Evolutionary conservation across 1,140 invertebrate species (phyloP).

Genomic region (Agrilus planipennis): DNA sequence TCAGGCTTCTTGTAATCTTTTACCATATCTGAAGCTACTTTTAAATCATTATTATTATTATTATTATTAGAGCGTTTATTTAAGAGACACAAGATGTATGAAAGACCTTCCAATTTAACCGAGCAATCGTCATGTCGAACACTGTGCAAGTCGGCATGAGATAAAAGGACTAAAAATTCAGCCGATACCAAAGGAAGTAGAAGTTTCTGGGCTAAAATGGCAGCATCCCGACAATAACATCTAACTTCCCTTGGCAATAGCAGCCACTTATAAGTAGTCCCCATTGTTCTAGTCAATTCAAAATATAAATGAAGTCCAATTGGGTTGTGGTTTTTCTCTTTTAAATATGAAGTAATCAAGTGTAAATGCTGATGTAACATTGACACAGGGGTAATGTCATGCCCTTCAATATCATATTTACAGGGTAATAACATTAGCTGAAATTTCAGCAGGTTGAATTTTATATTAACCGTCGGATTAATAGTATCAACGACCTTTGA

Average conservation of each 20-base stretch:
- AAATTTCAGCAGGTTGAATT: too few relatives aligned
- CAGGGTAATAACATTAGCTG: too few relatives aligned
- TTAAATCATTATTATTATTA: not conserved
- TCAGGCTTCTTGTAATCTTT: not conserved
- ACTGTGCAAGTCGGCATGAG: conserved; percentile 7
- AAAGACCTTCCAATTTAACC: conserved; percentile 8
- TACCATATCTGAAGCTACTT: not conserved
- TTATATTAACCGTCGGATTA: too few relatives aligned
- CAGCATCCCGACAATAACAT: conserved; percentile 7
- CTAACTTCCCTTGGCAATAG: conserved; percentile 9
- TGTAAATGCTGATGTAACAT: too few relatives aligned
- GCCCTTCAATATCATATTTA: too few relatives aligned
- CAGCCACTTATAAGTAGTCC: conserved; percentile 3
- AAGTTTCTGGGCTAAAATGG: conserved; percentile 7
- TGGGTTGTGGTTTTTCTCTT: too few relatives aligned
- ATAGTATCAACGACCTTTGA: too few relatives aligned
- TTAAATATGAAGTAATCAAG: too few relatives aligned
- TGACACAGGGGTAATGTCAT: too few relatives aligned
- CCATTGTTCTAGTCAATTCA: conserved; percentile 2
- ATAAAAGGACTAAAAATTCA: conserved; percentile 2
- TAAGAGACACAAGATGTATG: conserved; percentile 1
- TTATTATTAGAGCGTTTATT: not conserved
- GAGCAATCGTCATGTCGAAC: conserved; percentile 2
- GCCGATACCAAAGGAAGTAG: conserved; percentile 4
- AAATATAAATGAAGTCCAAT: too few relatives aligned